Conservation (phyloP, 1,140 invertebrate species). For the Carcinoscorpius rotundicauda region DNA sequence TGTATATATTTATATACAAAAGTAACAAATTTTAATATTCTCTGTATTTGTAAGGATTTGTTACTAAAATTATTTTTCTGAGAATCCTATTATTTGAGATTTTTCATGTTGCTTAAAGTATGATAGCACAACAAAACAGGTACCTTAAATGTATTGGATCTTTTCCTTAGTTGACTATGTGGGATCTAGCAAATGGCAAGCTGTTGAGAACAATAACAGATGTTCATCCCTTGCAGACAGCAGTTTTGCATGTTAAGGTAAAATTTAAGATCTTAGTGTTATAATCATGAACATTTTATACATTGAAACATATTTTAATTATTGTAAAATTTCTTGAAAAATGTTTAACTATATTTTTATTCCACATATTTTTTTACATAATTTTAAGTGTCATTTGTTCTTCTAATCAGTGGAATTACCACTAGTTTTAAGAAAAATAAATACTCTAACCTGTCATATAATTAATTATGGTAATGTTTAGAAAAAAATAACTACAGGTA, state of each 20-base stretch:
- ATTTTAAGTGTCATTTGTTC: too few species aligned
- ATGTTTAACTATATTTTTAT: background rate
- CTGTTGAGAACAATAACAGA: slow-evolving; percentile 67
- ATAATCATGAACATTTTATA: too few species aligned
- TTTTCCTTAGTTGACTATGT: slow-evolving; percentile 37
- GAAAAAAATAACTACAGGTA: too few species aligned
- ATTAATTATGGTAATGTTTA: too few species aligned
- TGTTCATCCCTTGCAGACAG: slow-evolving; percentile 72
- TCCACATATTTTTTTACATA: too few species aligned
- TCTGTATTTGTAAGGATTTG: too few species aligned
- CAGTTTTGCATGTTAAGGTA: slow-evolving; percentile 71
- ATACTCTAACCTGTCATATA: too few species aligned
- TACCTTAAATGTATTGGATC: background rate
- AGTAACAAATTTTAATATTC: too few species aligned
- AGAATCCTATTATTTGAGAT: background rate
- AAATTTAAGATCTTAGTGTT: background rate
- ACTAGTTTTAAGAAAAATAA: too few species aligned
- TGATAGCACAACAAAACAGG: background rate
- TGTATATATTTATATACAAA: too few species aligned
- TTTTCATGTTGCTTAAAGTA: background rate
- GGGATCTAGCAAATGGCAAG: slow-evolving; percentile 39
- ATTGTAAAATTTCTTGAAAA: slow-evolving; percentile 10
- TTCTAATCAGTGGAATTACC: too few species aligned
- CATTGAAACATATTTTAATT: background rate
- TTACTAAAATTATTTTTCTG: too few species aligned